Evolutionary conservation across 2,113 vertebrate species (phyloP).

Genomic region (Hemiscyllium ocellatum): DNA sequence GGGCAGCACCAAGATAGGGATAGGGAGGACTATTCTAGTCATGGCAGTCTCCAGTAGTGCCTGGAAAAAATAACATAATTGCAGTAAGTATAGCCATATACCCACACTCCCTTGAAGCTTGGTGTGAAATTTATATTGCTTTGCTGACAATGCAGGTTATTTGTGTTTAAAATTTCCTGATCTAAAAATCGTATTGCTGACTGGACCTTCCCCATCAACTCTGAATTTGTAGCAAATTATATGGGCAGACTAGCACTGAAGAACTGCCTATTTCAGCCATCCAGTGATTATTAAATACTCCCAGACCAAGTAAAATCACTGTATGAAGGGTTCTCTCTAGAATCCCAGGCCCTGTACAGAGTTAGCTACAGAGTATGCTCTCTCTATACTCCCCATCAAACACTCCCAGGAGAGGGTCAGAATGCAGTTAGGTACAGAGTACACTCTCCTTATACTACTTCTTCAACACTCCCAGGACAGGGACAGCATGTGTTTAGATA

Average conservation of each 20-base stretch:
- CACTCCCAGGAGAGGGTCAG: no score
- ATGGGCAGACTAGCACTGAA: neutral
- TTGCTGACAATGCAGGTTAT: neutral
- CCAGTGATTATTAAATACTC: neutral
- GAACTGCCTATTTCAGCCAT: neutral
- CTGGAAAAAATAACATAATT: conserved; percentile 50
- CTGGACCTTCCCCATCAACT: neutral
- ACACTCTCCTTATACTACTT: no score
- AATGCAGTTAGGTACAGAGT: no score
- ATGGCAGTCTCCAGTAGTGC: conserved; percentile 83
- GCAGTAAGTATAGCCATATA: neutral
- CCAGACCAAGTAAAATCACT: neutral
- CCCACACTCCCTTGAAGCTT: neutral
- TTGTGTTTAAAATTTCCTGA: neutral
- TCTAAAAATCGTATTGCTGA: neutral
- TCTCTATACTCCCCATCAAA: no score
- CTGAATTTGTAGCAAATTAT: neutral
- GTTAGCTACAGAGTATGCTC: no score
- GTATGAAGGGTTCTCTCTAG: neutral
- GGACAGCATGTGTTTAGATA: no score
- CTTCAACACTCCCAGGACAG: no score
- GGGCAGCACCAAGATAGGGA: conserved; percentile 86
- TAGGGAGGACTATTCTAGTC: conserved; percentile 81
- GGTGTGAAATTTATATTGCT: neutral
- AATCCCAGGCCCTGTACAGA: no score